Evolutionary conservation across 2,888 invertebrate species (phyloP).

Genomic region (Tubulanus polymorphus): DNA sequence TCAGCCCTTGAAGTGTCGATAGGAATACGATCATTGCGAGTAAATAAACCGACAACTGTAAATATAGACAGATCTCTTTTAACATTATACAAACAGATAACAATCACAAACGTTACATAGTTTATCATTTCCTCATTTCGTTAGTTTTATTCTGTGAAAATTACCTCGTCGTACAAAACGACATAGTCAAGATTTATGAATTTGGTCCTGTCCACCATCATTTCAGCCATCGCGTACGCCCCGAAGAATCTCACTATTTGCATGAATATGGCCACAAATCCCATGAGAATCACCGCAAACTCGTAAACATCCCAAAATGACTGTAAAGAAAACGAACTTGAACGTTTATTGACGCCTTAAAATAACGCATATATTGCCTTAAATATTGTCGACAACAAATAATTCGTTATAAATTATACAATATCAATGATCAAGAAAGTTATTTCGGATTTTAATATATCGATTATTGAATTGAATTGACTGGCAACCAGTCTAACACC

Average conservation of each 20-base stretch:
- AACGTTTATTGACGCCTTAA: too few species aligned
- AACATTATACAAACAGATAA: too few species aligned
- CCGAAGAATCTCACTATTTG: slow-evolving; percentile 5
- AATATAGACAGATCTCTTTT: too few species aligned
- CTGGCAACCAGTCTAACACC: too few species aligned
- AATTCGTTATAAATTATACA: too few species aligned
- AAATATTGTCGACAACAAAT: too few species aligned
- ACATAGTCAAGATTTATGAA: slow-evolving; percentile 16
- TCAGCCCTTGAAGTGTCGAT: slow-evolving; percentile 51
- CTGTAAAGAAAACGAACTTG: slow-evolving; percentile 1
- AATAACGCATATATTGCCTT: too few species aligned
- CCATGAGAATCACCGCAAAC: slow-evolving; percentile 1
- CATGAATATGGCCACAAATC: slow-evolving; percentile 10
- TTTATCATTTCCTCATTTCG: too few species aligned
- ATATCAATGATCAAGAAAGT: too few species aligned
- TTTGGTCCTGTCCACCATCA: slow-evolving; percentile 4
- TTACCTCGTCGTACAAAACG: slow-evolving; percentile 12
- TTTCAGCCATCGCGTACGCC: neutral
- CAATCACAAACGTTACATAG: too few species aligned
- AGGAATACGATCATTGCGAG: slow-evolving; percentile 51
- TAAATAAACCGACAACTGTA: slow-evolving; percentile 43
- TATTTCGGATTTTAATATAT: too few species aligned
- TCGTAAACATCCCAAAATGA: slow-evolving; percentile 11
- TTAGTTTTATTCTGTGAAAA: slow-evolving; percentile 17
- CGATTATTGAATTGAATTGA: too few species aligned